Percentiles rank a stretch among this genome's conserved stretches.
Conservation (phyloP, 2,113 vertebrate genomes). For the Lethenteron reissneri region DNA sequence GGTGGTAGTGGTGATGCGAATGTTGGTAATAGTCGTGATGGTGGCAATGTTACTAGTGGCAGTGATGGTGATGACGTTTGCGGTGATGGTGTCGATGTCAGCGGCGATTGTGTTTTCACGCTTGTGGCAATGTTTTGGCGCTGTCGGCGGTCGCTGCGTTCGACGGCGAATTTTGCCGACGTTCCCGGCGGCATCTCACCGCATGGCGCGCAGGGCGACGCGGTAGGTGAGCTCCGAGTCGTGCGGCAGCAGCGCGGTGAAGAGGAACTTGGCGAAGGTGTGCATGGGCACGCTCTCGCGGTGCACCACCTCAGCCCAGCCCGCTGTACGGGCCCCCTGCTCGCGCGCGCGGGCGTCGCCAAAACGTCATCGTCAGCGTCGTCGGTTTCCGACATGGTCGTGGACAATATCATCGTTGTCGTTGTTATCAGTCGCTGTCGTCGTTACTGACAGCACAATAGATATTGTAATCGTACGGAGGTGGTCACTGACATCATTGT, state of each 20-base stretch:
- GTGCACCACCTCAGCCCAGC: conserved; percentile 82
- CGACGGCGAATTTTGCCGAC: no score
- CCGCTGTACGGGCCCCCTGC: conserved; percentile 88
- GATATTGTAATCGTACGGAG: no score
- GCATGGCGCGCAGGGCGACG: conserved; percentile 81
- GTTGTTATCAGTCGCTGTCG: no score
- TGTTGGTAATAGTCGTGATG: not conserved
- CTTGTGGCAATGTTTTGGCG: not conserved
- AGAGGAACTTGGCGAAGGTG: conserved; percentile 92
- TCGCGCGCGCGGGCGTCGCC: not conserved
- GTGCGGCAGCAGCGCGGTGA: conserved; percentile 72
- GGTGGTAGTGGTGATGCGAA: no score
- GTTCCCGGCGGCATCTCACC: conserved; percentile 21
- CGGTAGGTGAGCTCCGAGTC: conserved; percentile 87
- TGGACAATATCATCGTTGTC: no score
- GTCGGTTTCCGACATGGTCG: no score
- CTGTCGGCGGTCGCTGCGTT: not conserved
- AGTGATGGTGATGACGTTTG: not conserved
- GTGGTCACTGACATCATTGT: no score
- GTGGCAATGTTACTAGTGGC: not conserved
- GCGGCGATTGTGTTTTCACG: not conserved
- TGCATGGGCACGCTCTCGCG: conserved; percentile 95
- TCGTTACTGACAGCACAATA: no score
- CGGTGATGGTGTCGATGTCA: not conserved
- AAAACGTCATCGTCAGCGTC: not conserved